Base-by-base conservation (phyloP, 2,888 invertebrate species). In the Graphium colonna region DNA sequence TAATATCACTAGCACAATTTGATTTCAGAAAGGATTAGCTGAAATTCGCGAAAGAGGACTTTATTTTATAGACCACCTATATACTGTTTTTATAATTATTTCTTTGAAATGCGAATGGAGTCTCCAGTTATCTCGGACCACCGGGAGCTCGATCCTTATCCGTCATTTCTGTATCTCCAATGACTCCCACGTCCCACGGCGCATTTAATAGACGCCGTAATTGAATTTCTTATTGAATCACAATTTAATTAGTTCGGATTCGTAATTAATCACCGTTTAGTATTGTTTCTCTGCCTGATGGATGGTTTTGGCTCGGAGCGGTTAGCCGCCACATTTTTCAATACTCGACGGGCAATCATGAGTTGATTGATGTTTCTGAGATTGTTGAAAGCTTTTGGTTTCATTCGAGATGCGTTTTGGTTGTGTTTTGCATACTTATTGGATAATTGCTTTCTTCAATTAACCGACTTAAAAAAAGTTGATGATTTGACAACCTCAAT, bases 201-300 rank as follows among this genome's bases (percentile, higher is more conserved):
- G 53, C 45, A 54, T 58, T 63, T 71, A 64, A 60, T 54, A 54
- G 48, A 45, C 49, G 56, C 59, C 63, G 64, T 76, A 77, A 75
- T 73, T 74, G 67, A 71, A 72, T 73, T 70, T 73, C 73, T 78
- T 79, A 84, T 84, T 84, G 75, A 80, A 83, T 84, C 82, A 84
- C 77, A 79, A 74, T 78, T 72, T 78, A 80, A 80, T 80, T 79
- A 78, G 66, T 53, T 67, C 61, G 63, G 75, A 78, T 79, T 75
- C 61, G 68, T 75, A 77, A 79, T 77, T 73, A 74, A 80, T 79
- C 73, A 65, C 61, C 64, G 61, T 53, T 53, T 53, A 56, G 71
- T 68, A 76, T 75, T 75, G 75, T 73, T 69, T 63, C 63, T 57
- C 52, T 60, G 36, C 45, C 69, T 64, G 67, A 71, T 70, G 62